These are phyloP conservation scores for Caenorhabditis tropicalis DNA, from an alignment of 1,140 invertebrate species.

Conservation along the genomic window DNA sequence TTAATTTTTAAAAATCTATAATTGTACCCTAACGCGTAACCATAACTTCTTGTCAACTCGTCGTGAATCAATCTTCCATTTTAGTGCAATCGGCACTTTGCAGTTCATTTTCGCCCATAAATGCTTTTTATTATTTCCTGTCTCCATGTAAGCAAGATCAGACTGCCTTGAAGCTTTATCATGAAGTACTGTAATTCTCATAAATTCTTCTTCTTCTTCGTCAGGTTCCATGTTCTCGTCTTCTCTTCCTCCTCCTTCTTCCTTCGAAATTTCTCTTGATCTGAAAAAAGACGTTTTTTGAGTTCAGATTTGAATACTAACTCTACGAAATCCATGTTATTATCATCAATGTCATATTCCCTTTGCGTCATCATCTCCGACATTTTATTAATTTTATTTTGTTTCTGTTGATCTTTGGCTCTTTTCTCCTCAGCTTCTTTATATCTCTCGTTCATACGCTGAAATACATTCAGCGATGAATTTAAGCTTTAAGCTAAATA, in stretches of 20 bases:
- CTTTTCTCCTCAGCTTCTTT: too few relatives aligned
- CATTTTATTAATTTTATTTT: too few relatives aligned
- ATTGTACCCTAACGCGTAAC: too few relatives aligned
- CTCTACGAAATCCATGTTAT: too few relatives aligned
- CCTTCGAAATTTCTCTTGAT: too few relatives aligned
- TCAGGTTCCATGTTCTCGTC: not conserved
- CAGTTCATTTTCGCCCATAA: not conserved
- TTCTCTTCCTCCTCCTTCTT: not conserved
- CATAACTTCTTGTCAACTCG: not conserved
- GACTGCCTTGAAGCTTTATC: not conserved
- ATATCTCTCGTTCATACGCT: too few relatives aligned
- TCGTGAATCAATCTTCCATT: not conserved
- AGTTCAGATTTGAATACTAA: too few relatives aligned
- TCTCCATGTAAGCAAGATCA: not conserved
- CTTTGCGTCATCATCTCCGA: not conserved
- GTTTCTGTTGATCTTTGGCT: not conserved
- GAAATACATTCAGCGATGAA: not conserved
- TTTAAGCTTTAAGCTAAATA: not conserved
- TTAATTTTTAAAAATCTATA: too few relatives aligned
- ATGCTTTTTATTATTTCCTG: not conserved
- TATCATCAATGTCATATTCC: not conserved
- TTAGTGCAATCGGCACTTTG: not conserved
- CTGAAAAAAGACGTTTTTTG: too few relatives aligned
- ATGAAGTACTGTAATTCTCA: not conserved
- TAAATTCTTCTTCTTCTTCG: not conserved